Evolutionary conservation across 1,140 invertebrate species (phyloP).

Genomic region (Drosophila littoralis): DNA sequence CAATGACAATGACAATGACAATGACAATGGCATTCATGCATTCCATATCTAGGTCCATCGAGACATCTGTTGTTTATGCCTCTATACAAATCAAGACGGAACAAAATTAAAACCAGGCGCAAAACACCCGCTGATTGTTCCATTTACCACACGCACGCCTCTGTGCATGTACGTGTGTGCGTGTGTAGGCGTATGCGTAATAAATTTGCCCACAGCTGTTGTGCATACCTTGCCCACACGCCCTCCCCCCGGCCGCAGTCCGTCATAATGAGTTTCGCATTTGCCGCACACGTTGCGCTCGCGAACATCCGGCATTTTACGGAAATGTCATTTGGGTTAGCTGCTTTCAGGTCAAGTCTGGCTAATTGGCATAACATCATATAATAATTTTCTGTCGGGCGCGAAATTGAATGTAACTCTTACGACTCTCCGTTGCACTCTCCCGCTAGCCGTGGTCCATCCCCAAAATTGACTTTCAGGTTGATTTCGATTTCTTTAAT

Average conservation of each 20-base stretch:
- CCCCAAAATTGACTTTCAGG: too few relatives aligned
- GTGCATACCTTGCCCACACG: too few relatives aligned
- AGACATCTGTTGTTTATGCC: conserved; percentile 25
- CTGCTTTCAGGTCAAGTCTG: not conserved
- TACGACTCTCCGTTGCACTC: too few relatives aligned
- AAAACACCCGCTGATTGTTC: conserved; percentile 28
- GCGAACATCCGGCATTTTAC: not conserved
- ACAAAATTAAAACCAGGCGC: not conserved
- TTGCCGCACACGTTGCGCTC: not conserved
- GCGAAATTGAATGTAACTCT: too few relatives aligned
- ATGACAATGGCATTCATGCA: not conserved
- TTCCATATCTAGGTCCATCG: not conserved
- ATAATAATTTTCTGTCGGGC: too few relatives aligned
- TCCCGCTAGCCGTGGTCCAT: too few relatives aligned
- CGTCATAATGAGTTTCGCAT: conserved; percentile 16
- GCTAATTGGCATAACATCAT: not conserved
- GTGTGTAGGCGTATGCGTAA: conserved; percentile 13
- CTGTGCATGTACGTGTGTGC: not conserved
- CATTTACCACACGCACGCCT: not conserved
- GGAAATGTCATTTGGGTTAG: conserved; percentile 1
- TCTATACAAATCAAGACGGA: conserved; percentile 27
- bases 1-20: not conserved
- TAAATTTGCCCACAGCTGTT: conserved; percentile 4
- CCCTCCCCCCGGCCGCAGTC: too few relatives aligned
- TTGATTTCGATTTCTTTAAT: too few relatives aligned